These are phyloP conservation scores for Hypomesus transpacificus DNA, from an alignment of 2,113 vertebrate genomes.

Conservation along the genomic window DNA sequence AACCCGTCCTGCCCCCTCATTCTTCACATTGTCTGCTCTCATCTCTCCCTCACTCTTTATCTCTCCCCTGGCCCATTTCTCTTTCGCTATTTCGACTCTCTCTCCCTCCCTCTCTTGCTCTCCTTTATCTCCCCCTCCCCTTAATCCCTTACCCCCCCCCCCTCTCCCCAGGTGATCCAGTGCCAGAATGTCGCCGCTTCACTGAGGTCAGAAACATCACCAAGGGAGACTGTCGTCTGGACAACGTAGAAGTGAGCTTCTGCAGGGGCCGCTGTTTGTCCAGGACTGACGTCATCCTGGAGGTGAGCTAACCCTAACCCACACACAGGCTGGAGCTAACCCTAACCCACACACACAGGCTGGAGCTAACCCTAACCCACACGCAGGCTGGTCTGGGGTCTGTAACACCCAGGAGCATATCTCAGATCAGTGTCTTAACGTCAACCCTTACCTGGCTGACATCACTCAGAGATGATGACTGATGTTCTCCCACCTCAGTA, in stretches of 20 bases:
- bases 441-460: too few relatives aligned
- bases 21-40: background rate
- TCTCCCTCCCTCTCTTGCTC: background rate
- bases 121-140: background rate
- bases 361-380: conserved; percentile 42
- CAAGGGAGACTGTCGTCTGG: conserved; percentile 80
- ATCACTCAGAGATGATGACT: too few relatives aligned
- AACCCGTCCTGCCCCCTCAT: conserved; percentile 9
- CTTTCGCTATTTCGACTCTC: too few relatives aligned
- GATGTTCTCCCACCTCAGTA: too few relatives aligned
- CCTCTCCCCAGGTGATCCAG: conserved; percentile 60
- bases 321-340: background rate
- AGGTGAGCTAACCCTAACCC: conserved; percentile 66
- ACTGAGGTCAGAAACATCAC: conserved; percentile 82
- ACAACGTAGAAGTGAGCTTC: conserved; percentile 83
- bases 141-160: conserved; percentile 10
- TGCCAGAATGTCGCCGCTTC: conserved; percentile 70
- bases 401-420: too few relatives aligned
- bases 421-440: too few relatives aligned
- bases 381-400: too few relatives aligned
- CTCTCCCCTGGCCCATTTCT: background rate
- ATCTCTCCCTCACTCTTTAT: background rate
- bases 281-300: conserved; percentile 79
- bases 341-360: background rate
- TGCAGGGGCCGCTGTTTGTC: conserved; percentile 82